Evolutionary conservation across 1,140 invertebrate species (phyloP), one percentile per base, ranked within the genome.

Genomic region (Drosophila orosa): DNA sequence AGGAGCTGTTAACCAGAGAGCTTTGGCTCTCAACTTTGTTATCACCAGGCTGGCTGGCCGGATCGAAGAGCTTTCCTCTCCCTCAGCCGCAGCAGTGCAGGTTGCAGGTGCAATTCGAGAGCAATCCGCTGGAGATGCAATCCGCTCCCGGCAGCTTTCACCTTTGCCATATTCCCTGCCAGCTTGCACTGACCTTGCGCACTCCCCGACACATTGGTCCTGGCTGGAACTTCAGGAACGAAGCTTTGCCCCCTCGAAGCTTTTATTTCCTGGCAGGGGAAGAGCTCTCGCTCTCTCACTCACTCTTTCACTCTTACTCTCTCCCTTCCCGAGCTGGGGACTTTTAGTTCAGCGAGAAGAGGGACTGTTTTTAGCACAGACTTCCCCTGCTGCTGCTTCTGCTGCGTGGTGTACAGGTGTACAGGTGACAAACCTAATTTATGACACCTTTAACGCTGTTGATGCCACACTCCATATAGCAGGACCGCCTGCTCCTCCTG

Each of bases 131-230:
- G 40, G 33, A 75, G 29, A 31, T 54, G 58, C 68, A 73, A 44
- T 31, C 31, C 22, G 33, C 25, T 77, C 69, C 65, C 63, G 50
- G 27, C 83, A 87, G 84, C 83, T 76, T 76, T 76, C 58, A 71
- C 65, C 75, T 80, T 77, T 87, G 61, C 71, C 83, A 87, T 54
- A 48, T 48, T 48, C 22, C 31, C 19, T 35, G 50, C 31, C 50
- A 54, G 76, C 83, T 83, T 87, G 84, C 80, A 89, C 84, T 89
- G 84, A 89, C 84, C 84, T 89, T 89, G 84, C 84, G 84, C 84
- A 89, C 67, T 84, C 56, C 74, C 77, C 63, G 50, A 66, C 44
- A 72, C 77, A 79, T 90, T 87, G 47, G 60, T 75, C 83, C 84
- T 63, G 84, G 59, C 61, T 54, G 44, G 44, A 87, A 89, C 85